A percentile compares a stretch with the other conserved stretches of the same genome.
Evolutionary conservation across 2,888 invertebrate species (phyloP).

Genomic region (Operophtera brumata): DNA sequence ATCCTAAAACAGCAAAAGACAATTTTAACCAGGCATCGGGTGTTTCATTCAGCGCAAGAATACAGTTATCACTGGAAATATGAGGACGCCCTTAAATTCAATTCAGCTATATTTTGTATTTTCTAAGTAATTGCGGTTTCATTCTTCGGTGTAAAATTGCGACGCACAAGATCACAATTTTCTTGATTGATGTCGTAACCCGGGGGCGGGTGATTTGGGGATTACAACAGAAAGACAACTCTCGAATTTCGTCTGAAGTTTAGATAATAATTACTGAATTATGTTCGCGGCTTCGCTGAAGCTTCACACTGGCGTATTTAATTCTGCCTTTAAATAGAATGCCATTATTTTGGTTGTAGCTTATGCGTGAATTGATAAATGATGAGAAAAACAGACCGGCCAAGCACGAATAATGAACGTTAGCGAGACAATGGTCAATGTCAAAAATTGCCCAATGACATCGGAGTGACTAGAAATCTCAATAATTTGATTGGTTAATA

Average conservation of each 20-base stretch:
- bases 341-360: too few species aligned
- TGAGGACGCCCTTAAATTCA: slow-evolving; percentile 3
- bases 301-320: neutral
- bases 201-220: slow-evolving; percentile 9
- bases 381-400: too few species aligned
- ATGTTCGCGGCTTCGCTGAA: neutral
- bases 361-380: too few species aligned
- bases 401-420: too few species aligned
- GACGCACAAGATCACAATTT: slow-evolving; percentile 31
- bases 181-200: slow-evolving; percentile 34
- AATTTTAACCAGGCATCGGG: neutral
- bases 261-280: neutral
- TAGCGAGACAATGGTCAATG: neutral
- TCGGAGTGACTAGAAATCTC: too few species aligned
- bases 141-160: slow-evolving; percentile 28
- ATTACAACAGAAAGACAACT: neutral
- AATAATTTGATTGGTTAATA: too few species aligned
- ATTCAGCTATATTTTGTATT: slow-evolving; percentile 19
- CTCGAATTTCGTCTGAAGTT: slow-evolving; percentile 15
- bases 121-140: neutral
- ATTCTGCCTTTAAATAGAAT: neutral
- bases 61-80: slow-evolving; percentile 15
- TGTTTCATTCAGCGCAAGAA: slow-evolving; percentile 9
- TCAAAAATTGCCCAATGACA: too few species aligned
- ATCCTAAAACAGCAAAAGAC: too few species aligned